Conservation (phyloP, 2,113 vertebrate species). For the Rostratula benghalensis region DNA sequence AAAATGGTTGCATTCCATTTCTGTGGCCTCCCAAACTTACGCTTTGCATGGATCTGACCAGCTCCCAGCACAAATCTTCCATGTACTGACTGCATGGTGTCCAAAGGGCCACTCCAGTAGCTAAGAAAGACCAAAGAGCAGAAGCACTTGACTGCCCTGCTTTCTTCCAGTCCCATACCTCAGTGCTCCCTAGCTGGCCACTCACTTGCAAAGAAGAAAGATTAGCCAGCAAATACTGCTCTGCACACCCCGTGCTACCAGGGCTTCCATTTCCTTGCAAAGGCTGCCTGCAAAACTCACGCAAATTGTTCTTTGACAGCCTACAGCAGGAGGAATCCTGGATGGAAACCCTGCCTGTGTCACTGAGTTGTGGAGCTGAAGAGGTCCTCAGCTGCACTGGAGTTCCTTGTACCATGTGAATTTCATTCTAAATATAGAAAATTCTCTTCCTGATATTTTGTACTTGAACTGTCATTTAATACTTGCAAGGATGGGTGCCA, state of each 20-base stretch:
- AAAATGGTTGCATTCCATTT: background rate
- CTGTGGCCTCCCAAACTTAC: background rate
- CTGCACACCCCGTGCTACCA: background rate
- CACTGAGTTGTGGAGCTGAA: background rate
- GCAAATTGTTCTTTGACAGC: background rate
- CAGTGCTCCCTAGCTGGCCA: background rate
- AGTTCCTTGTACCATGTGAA: background rate
- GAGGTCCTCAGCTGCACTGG: background rate
- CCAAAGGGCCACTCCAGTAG: background rate
- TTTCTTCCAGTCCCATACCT: background rate
- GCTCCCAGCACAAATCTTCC: background rate
- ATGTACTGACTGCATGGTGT: background rate
- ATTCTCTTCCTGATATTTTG: conserved; percentile 1
- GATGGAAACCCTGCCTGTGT: background rate
- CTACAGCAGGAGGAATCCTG: background rate
- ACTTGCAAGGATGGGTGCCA: background rate
- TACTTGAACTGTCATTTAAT: conserved; percentile 27
- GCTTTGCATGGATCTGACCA: background rate
- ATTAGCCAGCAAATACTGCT: background rate
- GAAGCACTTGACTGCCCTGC: background rate
- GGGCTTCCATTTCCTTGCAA: background rate
- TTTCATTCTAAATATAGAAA: conserved; percentile 26
- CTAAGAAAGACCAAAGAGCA: background rate
- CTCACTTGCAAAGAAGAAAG: background rate
- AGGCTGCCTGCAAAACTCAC: background rate